A percentile compares a stretch with the other conserved stretches of the same genome.
These are phyloP conservation scores for Cotesia glomerata DNA, from an alignment of 1,140 invertebrate species.

Conservation along the genomic window DNA sequence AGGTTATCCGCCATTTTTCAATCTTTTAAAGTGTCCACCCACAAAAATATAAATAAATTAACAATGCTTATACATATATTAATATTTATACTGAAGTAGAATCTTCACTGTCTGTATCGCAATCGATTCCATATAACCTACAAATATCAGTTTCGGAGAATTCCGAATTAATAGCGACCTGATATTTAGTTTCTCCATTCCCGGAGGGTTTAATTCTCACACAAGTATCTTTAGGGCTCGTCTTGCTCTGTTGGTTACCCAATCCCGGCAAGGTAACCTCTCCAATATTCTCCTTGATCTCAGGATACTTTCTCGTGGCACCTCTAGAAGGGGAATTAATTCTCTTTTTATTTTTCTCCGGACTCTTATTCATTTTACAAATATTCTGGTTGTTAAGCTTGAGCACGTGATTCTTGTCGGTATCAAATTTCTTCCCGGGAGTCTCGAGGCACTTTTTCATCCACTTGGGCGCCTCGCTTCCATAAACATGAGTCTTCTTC, in stretches of 20 bases:
- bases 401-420: slow-evolving; percentile 23
- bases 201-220: slow-evolving; percentile 47
- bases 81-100: slow-evolving; percentile 55
- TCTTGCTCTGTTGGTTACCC: not conserved
- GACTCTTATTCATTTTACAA: slow-evolving; percentile 33
- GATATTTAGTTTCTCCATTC: slow-evolving; percentile 41
- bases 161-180: slow-evolving; percentile 44
- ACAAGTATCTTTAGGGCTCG: slow-evolving; percentile 40
- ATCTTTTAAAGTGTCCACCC: too few species aligned
- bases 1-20: too few species aligned
- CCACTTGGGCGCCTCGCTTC: slow-evolving; percentile 55
- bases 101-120: slow-evolving; percentile 49
- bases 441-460: slow-evolving; percentile 52
- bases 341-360: slow-evolving; percentile 30
- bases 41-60: slow-evolving; percentile 3
- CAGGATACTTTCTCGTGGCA: slow-evolving; percentile 25
- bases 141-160: slow-evolving; percentile 42
- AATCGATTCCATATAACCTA: slow-evolving; percentile 41
- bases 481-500: slow-evolving; percentile 50
- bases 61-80: not conserved
- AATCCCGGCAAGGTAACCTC: not conserved
- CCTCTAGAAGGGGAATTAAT: slow-evolving; percentile 38
- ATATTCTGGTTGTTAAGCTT: slow-evolving; percentile 32
- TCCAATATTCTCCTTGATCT: not conserved
- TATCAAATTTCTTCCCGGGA: slow-evolving; percentile 20